phyloP scores from a whole-genome alignment of 2,797 vertebrate species.

The Limosa lapponica region DNA sequence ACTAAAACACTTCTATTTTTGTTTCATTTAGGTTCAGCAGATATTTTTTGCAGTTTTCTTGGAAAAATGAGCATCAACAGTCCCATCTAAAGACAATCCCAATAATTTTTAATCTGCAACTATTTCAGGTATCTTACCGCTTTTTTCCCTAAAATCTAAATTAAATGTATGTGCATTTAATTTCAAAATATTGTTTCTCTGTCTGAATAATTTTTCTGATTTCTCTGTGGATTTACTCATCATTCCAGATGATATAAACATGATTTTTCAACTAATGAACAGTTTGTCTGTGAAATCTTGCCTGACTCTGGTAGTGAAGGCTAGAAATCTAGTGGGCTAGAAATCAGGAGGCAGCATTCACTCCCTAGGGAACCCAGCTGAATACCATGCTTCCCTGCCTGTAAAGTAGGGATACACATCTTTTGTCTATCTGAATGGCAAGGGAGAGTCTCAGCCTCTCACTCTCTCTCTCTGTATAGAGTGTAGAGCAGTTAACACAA shows the following conservation, averaged over 20 bases:
- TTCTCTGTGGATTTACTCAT: not conserved
- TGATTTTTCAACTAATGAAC: not conserved
- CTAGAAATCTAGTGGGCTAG: not conserved
- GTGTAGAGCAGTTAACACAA: not conserved
- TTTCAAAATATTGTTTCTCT: not conserved
- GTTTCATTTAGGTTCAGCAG: not conserved
- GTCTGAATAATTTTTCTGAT: not conserved
- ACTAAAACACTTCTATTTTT: not conserved
- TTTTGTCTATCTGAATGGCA: slow-evolving; percentile 21
- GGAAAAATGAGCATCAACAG: not conserved
- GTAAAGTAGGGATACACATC: not conserved
- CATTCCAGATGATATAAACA: not conserved
- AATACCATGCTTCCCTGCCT: not conserved
- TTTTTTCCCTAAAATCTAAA: not conserved
- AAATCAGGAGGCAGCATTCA: not conserved
- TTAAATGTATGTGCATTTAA: rapidly evolving
- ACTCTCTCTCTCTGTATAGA: not conserved
- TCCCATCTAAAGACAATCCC: not conserved
- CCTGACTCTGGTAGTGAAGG: not conserved
- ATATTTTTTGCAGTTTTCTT: not conserved
- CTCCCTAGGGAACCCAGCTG: not conserved
- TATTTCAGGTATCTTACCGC: not conserved
- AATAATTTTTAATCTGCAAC: not conserved
- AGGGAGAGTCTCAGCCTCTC: not conserved
- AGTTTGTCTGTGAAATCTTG: not conserved